A percentile compares a stretch with the other conserved stretches of the same genome.
phyloP scores from a whole-genome alignment of 2,113 vertebrate genomes.

The Lepus europaeus region DNA sequence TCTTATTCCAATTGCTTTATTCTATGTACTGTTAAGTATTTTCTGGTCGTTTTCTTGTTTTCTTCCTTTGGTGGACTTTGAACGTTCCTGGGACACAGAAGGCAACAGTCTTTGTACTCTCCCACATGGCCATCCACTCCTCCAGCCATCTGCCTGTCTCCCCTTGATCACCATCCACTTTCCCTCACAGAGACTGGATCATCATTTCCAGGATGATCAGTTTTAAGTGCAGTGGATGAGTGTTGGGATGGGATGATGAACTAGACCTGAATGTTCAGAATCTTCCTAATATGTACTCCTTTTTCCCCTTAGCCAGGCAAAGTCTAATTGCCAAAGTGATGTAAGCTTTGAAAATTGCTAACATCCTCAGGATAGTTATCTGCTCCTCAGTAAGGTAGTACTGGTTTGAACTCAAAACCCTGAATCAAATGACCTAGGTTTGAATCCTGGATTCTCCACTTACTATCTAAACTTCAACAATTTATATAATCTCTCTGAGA shows the following conservation, averaged over 20 bases:
- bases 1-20: conserved; percentile 83
- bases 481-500: not conserved
- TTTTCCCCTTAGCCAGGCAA: conserved; percentile 1
- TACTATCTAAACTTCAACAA: conserved; percentile 25
- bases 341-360: conserved; percentile 22
- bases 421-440: not conserved
- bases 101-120: conserved; percentile 49
- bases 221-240: not conserved
- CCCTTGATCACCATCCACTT: not conserved
- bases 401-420: conserved; percentile 18
- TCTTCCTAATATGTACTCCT: not conserved
- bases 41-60: not conserved
- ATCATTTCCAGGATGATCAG: conserved; percentile 37
- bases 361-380: not conserved
- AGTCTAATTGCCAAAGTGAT: not conserved
- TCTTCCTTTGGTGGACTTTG: conserved; percentile 59
- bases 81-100: conserved; percentile 67
- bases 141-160: conserved; percentile 73
- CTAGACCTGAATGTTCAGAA: conserved; percentile 1
- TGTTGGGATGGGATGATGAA: conserved; percentile 7
- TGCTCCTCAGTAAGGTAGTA: not conserved
- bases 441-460: not conserved
- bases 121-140: conserved; percentile 63
- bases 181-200: conserved; percentile 2
- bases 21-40: conserved; percentile 69